Conservation (phyloP, 2,888 invertebrate species). For the Lithophane semibrunnea region DNA sequence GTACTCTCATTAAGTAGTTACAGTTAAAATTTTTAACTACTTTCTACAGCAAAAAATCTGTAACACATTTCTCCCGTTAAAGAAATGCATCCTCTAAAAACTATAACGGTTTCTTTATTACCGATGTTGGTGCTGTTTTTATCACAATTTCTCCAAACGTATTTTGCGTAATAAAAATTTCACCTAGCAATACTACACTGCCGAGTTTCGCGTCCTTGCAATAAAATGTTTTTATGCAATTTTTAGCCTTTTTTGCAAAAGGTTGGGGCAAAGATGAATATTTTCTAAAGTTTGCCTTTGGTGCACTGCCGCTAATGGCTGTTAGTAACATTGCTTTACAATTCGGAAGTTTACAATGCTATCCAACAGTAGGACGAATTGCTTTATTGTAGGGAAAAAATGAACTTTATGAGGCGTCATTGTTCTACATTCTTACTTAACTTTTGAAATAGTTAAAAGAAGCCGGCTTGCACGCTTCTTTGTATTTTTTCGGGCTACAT, state of each 20-base stretch:
- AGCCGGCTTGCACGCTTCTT: slow-evolving; percentile 77
- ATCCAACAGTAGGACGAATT: slow-evolving; percentile 87
- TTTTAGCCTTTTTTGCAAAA: slow-evolving; percentile 76
- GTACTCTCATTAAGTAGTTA: slow-evolving; percentile 51
- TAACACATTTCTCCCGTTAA: slow-evolving; percentile 55
- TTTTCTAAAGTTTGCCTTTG: slow-evolving; percentile 68
- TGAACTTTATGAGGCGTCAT: slow-evolving; percentile 80
- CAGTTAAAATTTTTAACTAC: slow-evolving; percentile 41
- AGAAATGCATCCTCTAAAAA: slow-evolving; percentile 46
- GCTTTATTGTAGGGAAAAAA: slow-evolving; percentile 86
- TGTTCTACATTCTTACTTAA: slow-evolving; percentile 72
- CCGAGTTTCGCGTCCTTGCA: slow-evolving; percentile 46
- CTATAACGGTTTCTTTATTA: slow-evolving; percentile 60
- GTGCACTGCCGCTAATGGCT: slow-evolving; percentile 83
- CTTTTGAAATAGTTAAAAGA: slow-evolving; percentile 78
- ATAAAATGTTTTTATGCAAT: slow-evolving; percentile 79
- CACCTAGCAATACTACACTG: slow-evolving; percentile 65
- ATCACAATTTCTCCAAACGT: slow-evolving; percentile 75
- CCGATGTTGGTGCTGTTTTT: slow-evolving; percentile 57
- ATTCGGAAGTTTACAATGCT: slow-evolving; percentile 87
- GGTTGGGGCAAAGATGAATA: slow-evolving; percentile 65
- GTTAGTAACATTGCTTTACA: slow-evolving; percentile 78
- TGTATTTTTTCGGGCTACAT: slow-evolving; percentile 68
- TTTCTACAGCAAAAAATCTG: slow-evolving; percentile 55
- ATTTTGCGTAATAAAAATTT: slow-evolving; percentile 82